These are phyloP conservation scores for Octopus bimaculoides DNA, from an alignment of 1,140 invertebrate species.

Conservation along the genomic window DNA sequence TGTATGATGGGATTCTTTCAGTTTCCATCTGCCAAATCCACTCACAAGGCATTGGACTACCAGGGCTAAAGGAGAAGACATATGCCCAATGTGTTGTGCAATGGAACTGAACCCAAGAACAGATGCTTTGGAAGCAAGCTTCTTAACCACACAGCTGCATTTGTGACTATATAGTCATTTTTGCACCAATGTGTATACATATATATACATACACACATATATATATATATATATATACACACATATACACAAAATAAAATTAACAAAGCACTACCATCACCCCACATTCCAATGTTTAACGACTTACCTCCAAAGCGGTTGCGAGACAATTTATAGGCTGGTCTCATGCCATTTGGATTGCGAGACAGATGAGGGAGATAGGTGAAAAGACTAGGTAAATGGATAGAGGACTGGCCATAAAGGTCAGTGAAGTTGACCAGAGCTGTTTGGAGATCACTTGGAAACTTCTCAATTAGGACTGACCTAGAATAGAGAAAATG, in stretches of 20 bases:
- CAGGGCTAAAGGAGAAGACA: too few species aligned
- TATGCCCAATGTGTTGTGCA: too few species aligned
- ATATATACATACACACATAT: too few species aligned
- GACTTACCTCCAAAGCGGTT: slow-evolving; percentile 67
- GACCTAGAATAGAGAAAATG: neutral
- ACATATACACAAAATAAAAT: neutral
- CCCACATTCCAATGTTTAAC: neutral
- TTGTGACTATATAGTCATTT: too few species aligned
- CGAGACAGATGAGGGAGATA: slow-evolving; percentile 85
- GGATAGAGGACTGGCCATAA: slow-evolving; percentile 50
- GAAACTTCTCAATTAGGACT: neutral
- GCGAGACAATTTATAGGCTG: slow-evolving; percentile 75
- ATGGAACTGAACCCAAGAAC: too few species aligned
- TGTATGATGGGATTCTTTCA: too few species aligned
- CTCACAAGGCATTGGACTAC: too few species aligned
- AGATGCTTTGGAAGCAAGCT: too few species aligned
- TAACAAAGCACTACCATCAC: neutral
- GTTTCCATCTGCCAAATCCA: too few species aligned
- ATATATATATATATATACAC: neutral
- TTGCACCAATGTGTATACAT: too few species aligned
- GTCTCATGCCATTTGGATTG: slow-evolving; percentile 73
- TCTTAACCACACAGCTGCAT: too few species aligned
- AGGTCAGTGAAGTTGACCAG: slow-evolving; percentile 31
- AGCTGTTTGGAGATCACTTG: slow-evolving; percentile 10
- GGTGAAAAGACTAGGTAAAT: slow-evolving; percentile 77